Evolutionary conservation across 2,888 invertebrate genomes (phyloP), one percentile per base, ranked within the genome.

Genomic region (Pediacus dermestoides): DNA sequence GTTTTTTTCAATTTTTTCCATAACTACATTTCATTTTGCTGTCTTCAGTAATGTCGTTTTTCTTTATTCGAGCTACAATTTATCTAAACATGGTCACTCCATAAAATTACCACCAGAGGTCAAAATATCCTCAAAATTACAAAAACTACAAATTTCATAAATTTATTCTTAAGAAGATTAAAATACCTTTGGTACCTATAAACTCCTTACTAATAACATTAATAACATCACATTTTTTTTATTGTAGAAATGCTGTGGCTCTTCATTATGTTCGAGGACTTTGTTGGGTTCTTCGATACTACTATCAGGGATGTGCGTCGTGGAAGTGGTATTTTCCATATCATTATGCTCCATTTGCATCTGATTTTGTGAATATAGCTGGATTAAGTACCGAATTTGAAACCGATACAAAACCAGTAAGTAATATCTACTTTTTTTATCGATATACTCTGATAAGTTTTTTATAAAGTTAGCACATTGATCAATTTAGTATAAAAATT

Each of bases 301-400:
- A 99, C 72, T 99, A 99, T 73, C 97, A 97, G 78, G 97, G 99
- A 34, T 99, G 97, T 73, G 90, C 94, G 18, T 93, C 92, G 10
- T 99, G 99, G 99, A 91, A 96, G 72, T 99, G 99, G 99, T 99
- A 95, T 74, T 99, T 93, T 71, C 99, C 99, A 0, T 99, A 94
- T 70, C 99, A 99, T 73, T 99, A 99, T 74, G 97, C 99, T 10
- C 99, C 99, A 4, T 99, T 99, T 73, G 99, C 99, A 2, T 96
- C 96, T 0, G 99, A 99, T 74, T 99, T 99, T 72, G 79, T 90
- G 42, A 89, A 94, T 65, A 85, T 99, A 37, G 80, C 81, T 36
- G 87, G 88, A 1, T 73, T 94, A 1, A 84, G 87, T 28, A 88
- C 89, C 1, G 80, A 83, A 64, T 99, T 99, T 69, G 89, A 90